These are phyloP conservation scores for Cyanistes caeruleus DNA, from an alignment of 2,113 vertebrate genomes.

Conservation along the genomic window DNA sequence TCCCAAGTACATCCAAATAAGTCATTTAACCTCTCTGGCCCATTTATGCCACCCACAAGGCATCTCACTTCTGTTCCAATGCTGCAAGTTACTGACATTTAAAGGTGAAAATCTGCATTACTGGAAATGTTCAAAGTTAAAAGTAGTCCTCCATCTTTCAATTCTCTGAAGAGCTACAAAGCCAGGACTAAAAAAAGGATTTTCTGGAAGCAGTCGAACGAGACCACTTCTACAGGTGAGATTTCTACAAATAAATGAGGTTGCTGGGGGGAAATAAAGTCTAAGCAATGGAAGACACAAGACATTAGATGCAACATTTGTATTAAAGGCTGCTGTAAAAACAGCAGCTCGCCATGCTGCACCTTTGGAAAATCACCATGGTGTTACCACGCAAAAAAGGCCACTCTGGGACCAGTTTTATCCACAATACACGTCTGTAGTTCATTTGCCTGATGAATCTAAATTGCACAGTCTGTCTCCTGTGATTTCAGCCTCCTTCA, in stretches of 20 bases:
- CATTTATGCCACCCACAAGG: neutral
- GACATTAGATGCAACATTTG: neutral
- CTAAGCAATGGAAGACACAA: neutral
- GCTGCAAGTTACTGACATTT: neutral
- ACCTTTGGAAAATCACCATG: neutral
- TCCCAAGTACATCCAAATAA: neutral
- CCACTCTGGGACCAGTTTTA: neutral
- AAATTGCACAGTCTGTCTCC: neutral
- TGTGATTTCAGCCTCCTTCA: neutral
- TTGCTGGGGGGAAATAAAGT: neutral
- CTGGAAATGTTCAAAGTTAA: neutral
- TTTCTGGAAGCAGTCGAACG: neutral
- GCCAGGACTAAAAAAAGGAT: neutral
- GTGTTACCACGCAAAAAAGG: neutral
- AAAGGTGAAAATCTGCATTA: neutral
- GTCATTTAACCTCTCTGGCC: neutral
- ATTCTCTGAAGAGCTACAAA: neutral
- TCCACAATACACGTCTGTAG: neutral
- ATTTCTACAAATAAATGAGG: neutral
- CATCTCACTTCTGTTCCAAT: neutral
- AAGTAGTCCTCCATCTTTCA: neutral
- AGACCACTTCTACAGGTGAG: neutral
- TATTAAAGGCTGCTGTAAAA: neutral
- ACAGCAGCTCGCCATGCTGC: neutral
- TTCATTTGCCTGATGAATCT: slow-evolving; percentile 13